These are phyloP conservation scores for Pocota personata DNA, from an alignment of 2,888 invertebrate species.

Conservation along the genomic window DNA sequence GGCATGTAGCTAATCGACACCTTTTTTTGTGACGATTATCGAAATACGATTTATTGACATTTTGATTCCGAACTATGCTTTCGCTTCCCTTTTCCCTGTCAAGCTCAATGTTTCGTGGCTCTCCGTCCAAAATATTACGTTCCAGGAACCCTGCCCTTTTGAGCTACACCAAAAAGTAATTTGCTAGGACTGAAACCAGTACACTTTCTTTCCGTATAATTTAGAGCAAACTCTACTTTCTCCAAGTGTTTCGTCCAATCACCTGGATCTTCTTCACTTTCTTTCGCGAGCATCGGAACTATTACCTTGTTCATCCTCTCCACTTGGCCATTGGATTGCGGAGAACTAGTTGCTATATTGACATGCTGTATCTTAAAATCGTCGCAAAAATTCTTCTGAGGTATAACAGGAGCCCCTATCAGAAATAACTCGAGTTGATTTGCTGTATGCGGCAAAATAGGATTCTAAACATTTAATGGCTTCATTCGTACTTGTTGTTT, in stretches of 20 bases:
- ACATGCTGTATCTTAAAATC: constrained; percentile 14
- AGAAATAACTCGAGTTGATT: constrained; percentile 20
- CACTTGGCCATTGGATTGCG: constrained; percentile 12
- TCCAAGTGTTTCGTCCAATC: not conserved
- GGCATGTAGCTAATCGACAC: no score
- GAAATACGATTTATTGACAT: not conserved
- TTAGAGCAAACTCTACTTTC: not conserved
- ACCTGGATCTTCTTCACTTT: constrained; percentile 6
- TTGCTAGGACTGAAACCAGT: not conserved
- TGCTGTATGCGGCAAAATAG: constrained; percentile 5
- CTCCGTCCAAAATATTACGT: not conserved
- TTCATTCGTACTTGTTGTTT: constrained; percentile 74
- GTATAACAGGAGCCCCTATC: constrained; percentile 20
- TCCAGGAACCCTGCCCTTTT: not conserved
- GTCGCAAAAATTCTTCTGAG: constrained; percentile 4
- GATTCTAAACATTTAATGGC: not conserved
- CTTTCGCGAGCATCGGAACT: constrained; percentile 34
- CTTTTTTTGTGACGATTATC: not conserved
- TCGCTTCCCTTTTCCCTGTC: not conserved
- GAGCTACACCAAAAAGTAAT: not conserved
- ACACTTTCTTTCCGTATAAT: not conserved
- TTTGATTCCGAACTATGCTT: constrained; percentile 1
- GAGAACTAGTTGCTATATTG: constrained; percentile 6
- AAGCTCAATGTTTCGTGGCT: not conserved
- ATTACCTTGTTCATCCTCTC: not conserved